Percentiles rank a stretch among this genome's conserved stretches.
phyloP scores from a whole-genome alignment of 1,140 invertebrate genomes.

The Drosophila cardini region DNA sequence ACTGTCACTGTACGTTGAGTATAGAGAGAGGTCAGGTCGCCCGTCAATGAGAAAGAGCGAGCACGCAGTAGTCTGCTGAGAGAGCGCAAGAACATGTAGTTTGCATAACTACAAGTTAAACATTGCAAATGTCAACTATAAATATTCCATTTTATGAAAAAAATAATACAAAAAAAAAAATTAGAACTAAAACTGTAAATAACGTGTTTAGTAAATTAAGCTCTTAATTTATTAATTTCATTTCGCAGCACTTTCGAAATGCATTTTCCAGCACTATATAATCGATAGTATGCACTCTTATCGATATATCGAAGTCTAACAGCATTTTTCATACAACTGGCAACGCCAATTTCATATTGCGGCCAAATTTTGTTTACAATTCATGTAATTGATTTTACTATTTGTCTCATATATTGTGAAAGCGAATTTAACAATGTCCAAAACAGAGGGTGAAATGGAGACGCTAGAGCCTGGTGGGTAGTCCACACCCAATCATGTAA shows the following conservation, averaged over 20 bases:
- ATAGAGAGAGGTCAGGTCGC: conserved; percentile 24
- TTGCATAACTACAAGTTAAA: conserved; percentile 16
- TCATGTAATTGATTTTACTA: conserved; percentile 24
- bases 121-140: background rate
- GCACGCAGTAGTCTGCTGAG: conserved; percentile 35
- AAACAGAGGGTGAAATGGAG: background rate
- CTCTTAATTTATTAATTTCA: background rate
- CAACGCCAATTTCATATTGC: conserved; percentile 20
- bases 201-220: background rate
- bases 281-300: background rate
- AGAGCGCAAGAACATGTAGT: conserved; percentile 24
- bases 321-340: conserved; percentile 1
- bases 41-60: conserved; percentile 43
- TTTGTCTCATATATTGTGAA: background rate
- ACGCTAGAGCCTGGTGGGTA: conserved; percentile 3
- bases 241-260: background rate
- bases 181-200: background rate
- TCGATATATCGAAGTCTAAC: conserved; percentile 12
- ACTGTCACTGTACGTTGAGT: conserved; percentile 31
- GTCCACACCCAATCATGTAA: background rate
- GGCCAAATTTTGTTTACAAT: conserved; percentile 40
- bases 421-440: conserved; percentile 14
- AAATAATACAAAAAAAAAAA: background rate
- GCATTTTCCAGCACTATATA: conserved; percentile 6
- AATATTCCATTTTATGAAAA: background rate